Evolutionary conservation across 2,113 vertebrate genomes (phyloP), one percentile per base, ranked within the genome.

Genomic region (Neolamprologus kungweensis): DNA sequence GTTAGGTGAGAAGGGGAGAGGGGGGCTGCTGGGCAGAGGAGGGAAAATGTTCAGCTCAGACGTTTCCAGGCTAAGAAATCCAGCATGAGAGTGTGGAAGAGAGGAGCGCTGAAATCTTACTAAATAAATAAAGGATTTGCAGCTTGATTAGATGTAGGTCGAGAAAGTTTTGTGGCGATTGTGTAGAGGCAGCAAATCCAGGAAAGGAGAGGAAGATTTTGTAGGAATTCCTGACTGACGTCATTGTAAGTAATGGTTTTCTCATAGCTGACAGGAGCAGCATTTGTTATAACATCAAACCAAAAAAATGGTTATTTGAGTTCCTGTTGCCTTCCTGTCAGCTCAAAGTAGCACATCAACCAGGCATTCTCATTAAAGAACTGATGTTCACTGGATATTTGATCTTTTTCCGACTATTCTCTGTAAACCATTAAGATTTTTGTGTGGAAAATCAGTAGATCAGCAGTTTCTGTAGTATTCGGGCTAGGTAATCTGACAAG

Each of bases 191-290:
- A 88, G 87, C 89, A 60, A 23, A 84, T 83, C 37, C 87, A 92
- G 87, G 86, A 92, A 91, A 91, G 68, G 53, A 90, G 84, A 85
- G 40, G 89, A 90, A 85, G 90, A 93, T 88, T 57, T 93, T 92
- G 92, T 94, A 91, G 91, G 92, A 93, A 93, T 92, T 93, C 92
- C 89, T 51, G 91, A 92, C 92, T 94, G 91, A 95, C 85, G 91
- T 90, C 92, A 95, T 95, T 94, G 94, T 95, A 82, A 93, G 93
- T 57, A 57, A 57, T 16, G 13, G 7, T 57, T 60, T 60, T 60
- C 14, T 60, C 57, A 17, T 19, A 60, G 16, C 3, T 33, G 57
- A 33, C 2, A 60, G 28, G 57, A 60, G 28, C 1, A 10, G 57
- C 16, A 35, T 35, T 65, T 65, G 10, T 35, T 35, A n/a, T 63